Conservation (phyloP, 1,140 invertebrate species). For the Hycleus cichorii region DNA sequence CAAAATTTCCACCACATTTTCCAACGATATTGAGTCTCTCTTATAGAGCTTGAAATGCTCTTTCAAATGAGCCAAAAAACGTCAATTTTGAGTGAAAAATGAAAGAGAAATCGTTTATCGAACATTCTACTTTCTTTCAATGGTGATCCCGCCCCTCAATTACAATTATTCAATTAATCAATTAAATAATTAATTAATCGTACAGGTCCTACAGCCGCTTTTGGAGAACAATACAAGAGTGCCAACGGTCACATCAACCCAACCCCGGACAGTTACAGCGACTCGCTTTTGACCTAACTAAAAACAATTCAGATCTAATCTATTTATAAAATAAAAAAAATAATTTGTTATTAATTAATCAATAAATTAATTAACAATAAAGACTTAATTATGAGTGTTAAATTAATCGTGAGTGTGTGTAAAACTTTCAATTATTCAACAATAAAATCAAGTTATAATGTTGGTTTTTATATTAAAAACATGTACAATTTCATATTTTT, state of each 20-base stretch:
- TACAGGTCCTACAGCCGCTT: conserved; percentile 34
- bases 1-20: too few species aligned
- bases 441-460: neutral
- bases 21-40: too few species aligned
- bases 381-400: conserved; percentile 11
- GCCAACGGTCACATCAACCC: conserved; percentile 32
- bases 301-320: conserved; percentile 26
- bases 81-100: too few species aligned
- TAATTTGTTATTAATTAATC: conserved; percentile 34
- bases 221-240: conserved; percentile 31
- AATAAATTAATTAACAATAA: too few species aligned
- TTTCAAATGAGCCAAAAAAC: too few species aligned
- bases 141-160: neutral
- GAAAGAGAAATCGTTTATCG: too few species aligned
- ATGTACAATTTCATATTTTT: neutral
- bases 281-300: conserved; percentile 41
- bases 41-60: too few species aligned
- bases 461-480: neutral
- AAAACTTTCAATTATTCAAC: neutral
- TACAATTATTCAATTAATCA: neutral
- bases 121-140: too few species aligned
- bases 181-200: conserved; percentile 1
- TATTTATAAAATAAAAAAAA: conserved; percentile 34
- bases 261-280: conserved; percentile 37
- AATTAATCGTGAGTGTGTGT: neutral